Evolutionary conservation across 1,140 invertebrate genomes (phyloP).

Genomic region (Sinella curviseta): DNA sequence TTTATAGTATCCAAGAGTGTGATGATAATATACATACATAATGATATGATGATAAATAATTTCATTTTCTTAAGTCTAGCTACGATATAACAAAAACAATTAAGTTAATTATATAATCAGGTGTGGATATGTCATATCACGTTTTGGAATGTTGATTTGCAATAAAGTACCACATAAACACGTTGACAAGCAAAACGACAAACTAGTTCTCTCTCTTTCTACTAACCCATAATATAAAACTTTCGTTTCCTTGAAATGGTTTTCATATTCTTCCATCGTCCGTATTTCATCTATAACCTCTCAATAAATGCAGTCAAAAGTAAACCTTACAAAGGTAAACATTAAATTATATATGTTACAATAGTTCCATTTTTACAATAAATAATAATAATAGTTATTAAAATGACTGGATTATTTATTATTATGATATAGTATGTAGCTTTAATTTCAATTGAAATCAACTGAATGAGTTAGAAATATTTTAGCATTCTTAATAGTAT

Average conservation of each 20-base stretch:
- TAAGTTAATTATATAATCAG: slow-evolving; percentile 16
- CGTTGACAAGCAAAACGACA: slow-evolving; percentile 7
- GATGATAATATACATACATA: not conserved
- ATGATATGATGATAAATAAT: not conserved
- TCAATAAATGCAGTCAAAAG: slow-evolving; percentile 5
- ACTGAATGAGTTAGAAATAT: too few species aligned
- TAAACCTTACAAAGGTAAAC: not conserved
- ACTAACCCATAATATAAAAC: too few species aligned
- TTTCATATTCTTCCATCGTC: too few species aligned
- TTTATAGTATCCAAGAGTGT: too few species aligned
- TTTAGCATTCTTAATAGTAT: too few species aligned
- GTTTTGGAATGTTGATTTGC: slow-evolving; percentile 23
- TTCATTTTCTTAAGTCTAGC: not conserved
- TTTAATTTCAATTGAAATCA: too few species aligned
- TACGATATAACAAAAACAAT: slow-evolving; percentile 2
- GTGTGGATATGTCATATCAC: slow-evolving; percentile 19
- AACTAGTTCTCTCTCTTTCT: not conserved
- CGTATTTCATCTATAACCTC: not conserved
- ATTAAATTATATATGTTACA: too few species aligned
- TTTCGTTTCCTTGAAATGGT: too few species aligned
- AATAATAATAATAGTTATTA: too few species aligned
- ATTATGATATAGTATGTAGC: too few species aligned
- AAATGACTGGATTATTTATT: too few species aligned
- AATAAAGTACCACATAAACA: slow-evolving; percentile 14
- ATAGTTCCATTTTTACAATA: not conserved